Percentiles rank a stretch among this genome's conserved stretches.
Conservation (phyloP, 2,113 vertebrate species). For the Callipepla californica region DNA sequence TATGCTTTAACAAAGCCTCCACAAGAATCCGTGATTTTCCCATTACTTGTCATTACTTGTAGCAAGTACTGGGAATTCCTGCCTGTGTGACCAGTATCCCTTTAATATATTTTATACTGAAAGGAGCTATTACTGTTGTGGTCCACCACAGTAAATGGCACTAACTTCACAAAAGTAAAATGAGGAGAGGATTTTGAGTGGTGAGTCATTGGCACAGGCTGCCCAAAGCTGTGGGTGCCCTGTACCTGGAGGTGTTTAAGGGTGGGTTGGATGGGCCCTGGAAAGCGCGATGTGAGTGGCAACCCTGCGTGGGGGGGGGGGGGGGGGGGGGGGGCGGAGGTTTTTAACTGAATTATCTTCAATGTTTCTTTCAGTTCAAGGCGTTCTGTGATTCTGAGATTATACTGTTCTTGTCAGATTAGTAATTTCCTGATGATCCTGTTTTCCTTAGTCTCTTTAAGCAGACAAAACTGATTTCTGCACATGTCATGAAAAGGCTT, state of each 20-base stretch:
- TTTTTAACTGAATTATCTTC: no score
- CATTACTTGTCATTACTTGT: neutral
- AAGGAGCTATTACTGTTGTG: neutral
- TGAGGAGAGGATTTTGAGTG: neutral
- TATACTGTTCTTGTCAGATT: neutral
- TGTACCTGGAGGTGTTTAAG: no score
- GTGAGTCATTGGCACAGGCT: no score
- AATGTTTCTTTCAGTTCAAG: no score
- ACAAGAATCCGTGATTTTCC: neutral
- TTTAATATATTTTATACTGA: neutral
- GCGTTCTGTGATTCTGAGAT: neutral
- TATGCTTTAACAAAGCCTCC: neutral
- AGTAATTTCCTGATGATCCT: neutral
- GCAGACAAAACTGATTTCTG: neutral
- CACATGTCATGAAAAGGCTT: neutral
- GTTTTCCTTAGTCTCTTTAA: neutral
- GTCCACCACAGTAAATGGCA: neutral
- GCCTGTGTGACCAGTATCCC: fast-evolving
- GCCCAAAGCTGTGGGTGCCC: no score
- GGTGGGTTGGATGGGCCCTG: no score
- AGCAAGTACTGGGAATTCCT: fast-evolving
- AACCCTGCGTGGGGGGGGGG: no score
- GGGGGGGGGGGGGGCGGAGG: no score
- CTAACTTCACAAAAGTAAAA: neutral
- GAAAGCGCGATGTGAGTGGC: no score